These are phyloP conservation scores for Chascanopsetta lugubris DNA, from an alignment of 2,113 vertebrate genomes.

Conservation along the genomic window DNA sequence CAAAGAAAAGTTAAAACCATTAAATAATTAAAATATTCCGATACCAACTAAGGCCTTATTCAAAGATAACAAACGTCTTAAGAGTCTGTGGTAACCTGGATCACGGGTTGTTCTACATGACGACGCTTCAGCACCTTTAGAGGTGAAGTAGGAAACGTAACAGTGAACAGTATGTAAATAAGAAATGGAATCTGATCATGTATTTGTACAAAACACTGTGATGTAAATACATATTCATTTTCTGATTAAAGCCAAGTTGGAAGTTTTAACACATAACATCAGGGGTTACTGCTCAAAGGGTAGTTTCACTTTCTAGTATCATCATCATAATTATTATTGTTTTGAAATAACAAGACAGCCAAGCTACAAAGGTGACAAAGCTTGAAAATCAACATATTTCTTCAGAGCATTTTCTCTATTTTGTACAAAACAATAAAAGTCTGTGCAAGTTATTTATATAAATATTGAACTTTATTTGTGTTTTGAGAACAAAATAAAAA, in stretches of 20 bases:
- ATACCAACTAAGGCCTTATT: too few species aligned
- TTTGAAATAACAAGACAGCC: slow-evolving; percentile 17
- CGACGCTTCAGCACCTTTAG: not conserved
- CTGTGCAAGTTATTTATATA: slow-evolving; percentile 33
- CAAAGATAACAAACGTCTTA: too few species aligned
- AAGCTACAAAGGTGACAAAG: slow-evolving; percentile 38
- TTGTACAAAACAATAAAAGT: slow-evolving; percentile 48
- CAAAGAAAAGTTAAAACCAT: too few species aligned
- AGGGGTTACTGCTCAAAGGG: slow-evolving; percentile 40
- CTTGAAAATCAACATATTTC: slow-evolving; percentile 33
- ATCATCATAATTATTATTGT: slow-evolving; percentile 1
- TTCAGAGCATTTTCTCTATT: slow-evolving; percentile 36
- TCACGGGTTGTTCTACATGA: too few species aligned
- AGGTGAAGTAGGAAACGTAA: slow-evolving; percentile 2
- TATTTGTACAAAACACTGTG: slow-evolving; percentile 10
- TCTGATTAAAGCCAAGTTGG: slow-evolving; percentile 32
- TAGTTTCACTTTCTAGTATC: slow-evolving; percentile 9
- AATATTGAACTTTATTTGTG: slow-evolving; percentile 52
- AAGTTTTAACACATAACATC: slow-evolving; percentile 29
- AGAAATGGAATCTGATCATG: not conserved
- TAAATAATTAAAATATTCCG: too few species aligned
- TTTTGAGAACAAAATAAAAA: slow-evolving; percentile 13
- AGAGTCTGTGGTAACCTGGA: too few species aligned
- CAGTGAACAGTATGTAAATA: slow-evolving; percentile 36
- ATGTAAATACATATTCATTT: slow-evolving; percentile 8